Percentiles rank a stretch among this genome's conserved stretches.
Evolutionary conservation across 2,113 vertebrate genomes (phyloP).

Genomic region (Casuarius casuarius): DNA sequence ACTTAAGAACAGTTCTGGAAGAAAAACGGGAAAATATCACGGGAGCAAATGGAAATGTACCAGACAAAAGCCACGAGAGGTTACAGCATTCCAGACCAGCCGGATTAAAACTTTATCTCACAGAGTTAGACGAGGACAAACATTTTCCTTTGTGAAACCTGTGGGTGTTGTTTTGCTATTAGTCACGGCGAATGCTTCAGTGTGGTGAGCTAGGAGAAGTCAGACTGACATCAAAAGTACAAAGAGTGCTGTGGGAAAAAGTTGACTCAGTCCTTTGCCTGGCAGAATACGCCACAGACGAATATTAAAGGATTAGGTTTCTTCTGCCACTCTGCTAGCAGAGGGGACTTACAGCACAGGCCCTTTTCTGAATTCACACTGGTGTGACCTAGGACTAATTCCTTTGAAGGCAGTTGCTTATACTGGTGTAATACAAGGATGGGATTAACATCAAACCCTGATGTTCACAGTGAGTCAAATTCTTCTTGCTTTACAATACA

Average conservation of each 20-base stretch:
- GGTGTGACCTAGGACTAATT: conserved; percentile 14
- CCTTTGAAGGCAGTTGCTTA: conserved; percentile 39
- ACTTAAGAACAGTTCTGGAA: background rate
- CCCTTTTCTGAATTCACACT: background rate
- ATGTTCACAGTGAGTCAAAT: background rate
- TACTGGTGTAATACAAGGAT: conserved; percentile 30
- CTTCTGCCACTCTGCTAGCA: conserved; percentile 2
- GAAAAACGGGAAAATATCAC: background rate
- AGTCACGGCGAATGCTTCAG: conserved; percentile 50
- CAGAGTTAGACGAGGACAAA: conserved; percentile 53
- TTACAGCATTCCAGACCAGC: conserved; percentile 19
- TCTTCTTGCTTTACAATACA: conserved; percentile 19
- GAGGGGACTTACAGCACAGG: background rate
- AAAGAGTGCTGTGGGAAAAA: conserved; percentile 52
- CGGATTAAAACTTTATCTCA: conserved; percentile 66
- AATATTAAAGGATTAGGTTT: conserved; percentile 56
- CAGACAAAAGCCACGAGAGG: background rate
- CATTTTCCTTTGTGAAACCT: conserved; percentile 68
- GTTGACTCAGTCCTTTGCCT: conserved; percentile 39
- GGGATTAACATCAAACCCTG: conserved; percentile 41
- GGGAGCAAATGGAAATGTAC: conserved; percentile 47
- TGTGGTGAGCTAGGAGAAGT: conserved; percentile 60
- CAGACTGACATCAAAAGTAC: conserved; percentile 56
- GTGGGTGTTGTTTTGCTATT: conserved; percentile 70
- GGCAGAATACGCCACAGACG: background rate